Evolutionary conservation across 1,140 invertebrate species (phyloP).

Genomic region (Atta texana): DNA sequence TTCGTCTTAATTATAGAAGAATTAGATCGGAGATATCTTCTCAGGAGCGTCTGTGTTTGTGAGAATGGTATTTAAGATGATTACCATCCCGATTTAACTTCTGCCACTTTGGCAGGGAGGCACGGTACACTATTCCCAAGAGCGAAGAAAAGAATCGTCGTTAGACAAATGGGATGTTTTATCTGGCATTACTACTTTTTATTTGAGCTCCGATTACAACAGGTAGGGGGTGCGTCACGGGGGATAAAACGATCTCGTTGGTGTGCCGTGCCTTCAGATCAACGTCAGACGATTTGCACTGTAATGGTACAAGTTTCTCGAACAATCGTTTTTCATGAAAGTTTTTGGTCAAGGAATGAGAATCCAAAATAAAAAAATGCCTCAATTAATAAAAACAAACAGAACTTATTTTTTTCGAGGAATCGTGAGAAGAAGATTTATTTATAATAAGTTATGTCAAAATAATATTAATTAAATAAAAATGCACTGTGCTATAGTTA

Average conservation of each 20-base stretch:
- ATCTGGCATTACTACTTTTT: slow-evolving; percentile 85
- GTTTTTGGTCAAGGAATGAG: slow-evolving; percentile 23
- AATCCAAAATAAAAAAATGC: slow-evolving; percentile 19
- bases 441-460: neutral
- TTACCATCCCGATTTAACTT: slow-evolving; percentile 80
- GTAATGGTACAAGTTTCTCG: slow-evolving; percentile 47
- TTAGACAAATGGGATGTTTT: slow-evolving; percentile 86
- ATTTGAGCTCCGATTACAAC: slow-evolving; percentile 83
- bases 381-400: slow-evolving; percentile 21
- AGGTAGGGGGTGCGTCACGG: slow-evolving; percentile 58
- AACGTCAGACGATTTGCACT: slow-evolving; percentile 83
- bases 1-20: slow-evolving; percentile 83
- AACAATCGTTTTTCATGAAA: slow-evolving; percentile 36
- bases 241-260: slow-evolving; percentile 50
- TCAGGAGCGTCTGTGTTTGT: slow-evolving; percentile 71
- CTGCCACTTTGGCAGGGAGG: slow-evolving; percentile 45
- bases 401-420: slow-evolving; percentile 9
- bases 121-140: slow-evolving; percentile 35
- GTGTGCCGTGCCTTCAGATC: slow-evolving; percentile 75
- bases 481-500: neutral
- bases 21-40: slow-evolving; percentile 76
- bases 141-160: slow-evolving; percentile 82
- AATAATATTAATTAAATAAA: neutral
- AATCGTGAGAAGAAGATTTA: neutral
- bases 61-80: slow-evolving; percentile 84